phyloP scores from a whole-genome alignment of 1,140 invertebrate genomes.

The Pogonognathellus flavescens region DNA sequence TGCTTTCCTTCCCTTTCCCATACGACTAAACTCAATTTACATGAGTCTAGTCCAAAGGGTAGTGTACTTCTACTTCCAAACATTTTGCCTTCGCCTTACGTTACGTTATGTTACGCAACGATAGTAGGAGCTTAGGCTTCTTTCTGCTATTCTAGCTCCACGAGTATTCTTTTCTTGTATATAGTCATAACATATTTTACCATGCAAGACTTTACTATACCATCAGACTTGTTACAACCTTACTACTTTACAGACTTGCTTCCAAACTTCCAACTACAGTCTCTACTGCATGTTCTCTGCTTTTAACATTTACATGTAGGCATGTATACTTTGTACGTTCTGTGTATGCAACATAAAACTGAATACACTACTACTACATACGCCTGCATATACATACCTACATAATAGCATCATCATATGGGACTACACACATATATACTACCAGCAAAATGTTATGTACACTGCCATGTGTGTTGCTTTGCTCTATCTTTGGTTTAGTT shows the following conservation, averaged over 20 bases:
- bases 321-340: no score
- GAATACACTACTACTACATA: neutral
- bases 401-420: neutral
- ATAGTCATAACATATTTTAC: neutral
- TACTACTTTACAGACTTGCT: neutral
- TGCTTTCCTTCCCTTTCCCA: conserved; percentile 47
- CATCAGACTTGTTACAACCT: neutral
- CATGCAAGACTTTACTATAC: neutral
- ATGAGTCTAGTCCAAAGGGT: conserved; percentile 38
- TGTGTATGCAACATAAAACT: no score
- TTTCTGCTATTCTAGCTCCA: neutral
- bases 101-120: conserved; percentile 46
- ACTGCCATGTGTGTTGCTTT: neutral
- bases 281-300: neutral
- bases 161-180: conserved; percentile 3
- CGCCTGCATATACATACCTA: neutral
- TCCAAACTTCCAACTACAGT: neutral
- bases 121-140: conserved; percentile 12
- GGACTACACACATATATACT: neutral
- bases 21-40: conserved; percentile 46
- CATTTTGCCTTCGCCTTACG: conserved; percentile 35
- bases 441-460: neutral
- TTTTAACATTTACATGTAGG: no score
- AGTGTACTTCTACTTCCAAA: conserved; percentile 41
- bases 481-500: neutral